These are phyloP conservation scores for Ricordea florida DNA, from an alignment of 92 coral and sea anemone genomes.

Conservation along the genomic window DNA sequence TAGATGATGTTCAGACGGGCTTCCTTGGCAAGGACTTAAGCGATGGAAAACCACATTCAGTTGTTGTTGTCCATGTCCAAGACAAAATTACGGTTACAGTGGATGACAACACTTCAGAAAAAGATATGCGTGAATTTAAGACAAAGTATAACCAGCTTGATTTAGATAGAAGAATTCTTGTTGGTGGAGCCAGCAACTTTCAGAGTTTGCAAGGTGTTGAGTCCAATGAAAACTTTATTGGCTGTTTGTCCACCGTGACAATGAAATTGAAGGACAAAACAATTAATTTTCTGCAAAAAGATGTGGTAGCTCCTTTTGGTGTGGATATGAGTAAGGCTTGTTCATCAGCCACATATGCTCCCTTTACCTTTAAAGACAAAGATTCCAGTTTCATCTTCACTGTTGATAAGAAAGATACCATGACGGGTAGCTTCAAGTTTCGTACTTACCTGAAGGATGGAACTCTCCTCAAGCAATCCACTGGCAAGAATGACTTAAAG, in stretches of 20 bases:
- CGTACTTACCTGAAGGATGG: slow-evolving; percentile 60
- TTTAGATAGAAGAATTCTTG: slow-evolving; percentile 50
- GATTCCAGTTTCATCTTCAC: slow-evolving; percentile 21
- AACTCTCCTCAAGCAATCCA: slow-evolving; percentile 23
- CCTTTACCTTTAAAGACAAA: slow-evolving; percentile 41
- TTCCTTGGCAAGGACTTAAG: slow-evolving; percentile 75
- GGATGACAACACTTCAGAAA: slow-evolving; percentile 19
- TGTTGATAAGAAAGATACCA: background rate
- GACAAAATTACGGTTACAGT: slow-evolving; percentile 38
- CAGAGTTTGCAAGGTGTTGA: slow-evolving; percentile 44
- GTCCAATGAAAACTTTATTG: slow-evolving; percentile 62
- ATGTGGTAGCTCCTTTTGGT: slow-evolving; percentile 21
- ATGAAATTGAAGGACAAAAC: background rate
- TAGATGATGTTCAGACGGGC: slow-evolving; percentile 36
- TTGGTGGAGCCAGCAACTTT: slow-evolving; percentile 68
- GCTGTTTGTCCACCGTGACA: slow-evolving; percentile 60
- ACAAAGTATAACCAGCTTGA: slow-evolving; percentile 56
- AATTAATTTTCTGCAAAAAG: slow-evolving; percentile 15
- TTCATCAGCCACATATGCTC: background rate
- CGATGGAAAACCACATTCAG: slow-evolving; percentile 61
- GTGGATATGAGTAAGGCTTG: slow-evolving; percentile 34
- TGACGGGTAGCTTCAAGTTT: slow-evolving; percentile 51
- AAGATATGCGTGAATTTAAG: slow-evolving; percentile 25
- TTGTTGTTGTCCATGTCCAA: slow-evolving; percentile 21
- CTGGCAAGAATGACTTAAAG: slow-evolving; percentile 15